Evolutionary conservation across 1,140 invertebrate species (phyloP).

Genomic region (Anastatus disparis): DNA sequence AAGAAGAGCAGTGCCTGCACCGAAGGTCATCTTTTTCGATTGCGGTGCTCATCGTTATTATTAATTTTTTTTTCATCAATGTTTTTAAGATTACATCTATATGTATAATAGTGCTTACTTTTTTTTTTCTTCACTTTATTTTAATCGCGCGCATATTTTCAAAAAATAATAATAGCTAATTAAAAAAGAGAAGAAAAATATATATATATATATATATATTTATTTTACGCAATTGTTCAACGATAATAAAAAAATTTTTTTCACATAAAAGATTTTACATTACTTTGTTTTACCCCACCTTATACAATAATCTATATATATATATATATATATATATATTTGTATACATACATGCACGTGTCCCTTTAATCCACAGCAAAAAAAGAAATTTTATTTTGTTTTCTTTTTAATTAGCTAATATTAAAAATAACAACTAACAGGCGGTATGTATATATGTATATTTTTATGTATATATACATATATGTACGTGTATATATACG

Average conservation of each 20-base stretch:
- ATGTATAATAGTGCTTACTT: not conserved
- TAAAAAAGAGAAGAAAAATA: slow-evolving; percentile 7
- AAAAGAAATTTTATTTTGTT: too few species aligned
- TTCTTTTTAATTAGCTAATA: slow-evolving; percentile 37
- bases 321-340: too few species aligned
- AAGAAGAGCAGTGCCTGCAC: slow-evolving; percentile 29
- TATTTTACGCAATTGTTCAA: too few species aligned
- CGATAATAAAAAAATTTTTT: too few species aligned
- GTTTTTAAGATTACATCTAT: slow-evolving; percentile 16
- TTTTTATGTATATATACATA: not conserved
- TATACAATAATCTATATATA: not conserved
- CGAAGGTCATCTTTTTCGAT: slow-evolving; percentile 29
- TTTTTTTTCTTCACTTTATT: not conserved
- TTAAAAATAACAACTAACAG: slow-evolving; percentile 35
- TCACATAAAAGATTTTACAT: too few species aligned
- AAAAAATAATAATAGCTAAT: slow-evolving; percentile 35
- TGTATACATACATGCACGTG: not conserved
- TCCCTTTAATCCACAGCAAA: slow-evolving; percentile 5
- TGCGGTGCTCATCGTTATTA: slow-evolving; percentile 24
- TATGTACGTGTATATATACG: not conserved
- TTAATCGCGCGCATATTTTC: not conserved
- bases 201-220: not conserved
- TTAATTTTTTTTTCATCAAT: too few species aligned
- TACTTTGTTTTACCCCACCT: too few species aligned
- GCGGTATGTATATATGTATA: slow-evolving; percentile 4